Evolutionary conservation across 2,888 invertebrate genomes (phyloP).

Genomic region (Troglohyphantes excavatus): DNA sequence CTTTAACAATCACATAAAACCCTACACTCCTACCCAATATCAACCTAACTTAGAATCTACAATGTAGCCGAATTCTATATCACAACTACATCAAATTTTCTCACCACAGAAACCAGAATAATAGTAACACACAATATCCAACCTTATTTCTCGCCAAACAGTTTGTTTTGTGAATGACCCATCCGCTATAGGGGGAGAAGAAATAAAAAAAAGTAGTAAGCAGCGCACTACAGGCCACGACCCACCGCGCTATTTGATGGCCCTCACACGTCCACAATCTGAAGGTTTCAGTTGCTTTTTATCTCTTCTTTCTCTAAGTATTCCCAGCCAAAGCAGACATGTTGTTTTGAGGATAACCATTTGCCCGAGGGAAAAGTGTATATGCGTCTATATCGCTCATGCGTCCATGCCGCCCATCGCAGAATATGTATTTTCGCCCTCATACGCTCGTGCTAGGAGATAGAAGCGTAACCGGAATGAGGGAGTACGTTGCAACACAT

Average conservation of each 20-base stretch:
- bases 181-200: conserved; percentile 8
- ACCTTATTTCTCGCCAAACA: conserved; percentile 20
- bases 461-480: not conserved
- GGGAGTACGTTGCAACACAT: not conserved
- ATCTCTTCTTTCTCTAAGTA: conserved; percentile 60
- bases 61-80: not conserved
- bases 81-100: conserved; percentile 15
- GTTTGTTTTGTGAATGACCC: conserved; percentile 56
- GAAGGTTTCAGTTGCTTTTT: conserved; percentile 27
- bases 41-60: not conserved
- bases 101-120: not conserved
- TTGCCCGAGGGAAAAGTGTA: conserved; percentile 50
- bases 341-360: conserved; percentile 67
- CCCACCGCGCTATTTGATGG: conserved; percentile 56
- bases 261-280: conserved; percentile 67
- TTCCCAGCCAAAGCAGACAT: conserved; percentile 34
- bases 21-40: not conserved
- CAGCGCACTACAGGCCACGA: not conserved
- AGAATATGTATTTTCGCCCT: conserved; percentile 12
- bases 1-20: not conserved
- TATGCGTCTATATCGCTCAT: conserved; percentile 53
- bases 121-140: conserved; percentile 17
- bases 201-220: not conserved
- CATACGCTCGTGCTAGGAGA: conserved; percentile 16
- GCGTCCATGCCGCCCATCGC: conserved; percentile 22